A percentile compares a stretch with the other conserved stretches of the same genome.
phyloP scores from a whole-genome alignment of 2,797 vertebrate species.

The Apogon hyalosoma region DNA sequence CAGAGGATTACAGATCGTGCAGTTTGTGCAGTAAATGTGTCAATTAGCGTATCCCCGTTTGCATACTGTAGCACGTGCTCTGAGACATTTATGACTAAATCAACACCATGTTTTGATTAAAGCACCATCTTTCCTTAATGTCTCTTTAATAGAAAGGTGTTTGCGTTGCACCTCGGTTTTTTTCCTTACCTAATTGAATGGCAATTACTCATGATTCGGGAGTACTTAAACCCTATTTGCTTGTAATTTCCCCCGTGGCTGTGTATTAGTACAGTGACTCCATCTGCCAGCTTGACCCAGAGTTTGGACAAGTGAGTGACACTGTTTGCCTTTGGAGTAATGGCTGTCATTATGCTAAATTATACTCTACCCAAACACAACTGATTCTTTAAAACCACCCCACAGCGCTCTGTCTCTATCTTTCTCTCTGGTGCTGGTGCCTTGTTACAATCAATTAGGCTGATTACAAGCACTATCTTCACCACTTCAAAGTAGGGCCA shows the following conservation, averaged over 20 bases:
- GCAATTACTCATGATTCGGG: constrained; percentile 44
- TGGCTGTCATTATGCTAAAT: constrained; percentile 82
- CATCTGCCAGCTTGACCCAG: constrained; percentile 61
- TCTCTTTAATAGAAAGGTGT: constrained; percentile 25
- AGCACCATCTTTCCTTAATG: constrained; percentile 13
- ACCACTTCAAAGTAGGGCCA: constrained; percentile 78
- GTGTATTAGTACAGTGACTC: constrained; percentile 51
- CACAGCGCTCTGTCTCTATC: constrained; percentile 59
- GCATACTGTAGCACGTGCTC: background rate
- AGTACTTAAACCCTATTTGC: constrained; percentile 59
- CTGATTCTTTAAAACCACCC: constrained; percentile 66
- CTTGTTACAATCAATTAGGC: constrained; percentile 84
- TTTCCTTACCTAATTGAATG: constrained; percentile 39
- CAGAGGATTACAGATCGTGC: background rate
- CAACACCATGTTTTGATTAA: constrained; percentile 17
- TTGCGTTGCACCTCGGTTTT: constrained; percentile 24
- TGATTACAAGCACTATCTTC: constrained; percentile 84
- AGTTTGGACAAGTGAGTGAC: constrained; percentile 71
- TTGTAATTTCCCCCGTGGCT: constrained; percentile 57
- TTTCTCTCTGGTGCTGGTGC: constrained; percentile 67
- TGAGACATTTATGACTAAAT: background rate
- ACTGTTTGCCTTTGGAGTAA: constrained; percentile 81
- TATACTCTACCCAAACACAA: constrained; percentile 77
- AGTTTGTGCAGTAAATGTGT: constrained; percentile 9
- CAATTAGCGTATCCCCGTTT: constrained; percentile 8